Base-by-base conservation (phyloP, 2,113 vertebrate species). In the Scatophagus argus region DNA sequence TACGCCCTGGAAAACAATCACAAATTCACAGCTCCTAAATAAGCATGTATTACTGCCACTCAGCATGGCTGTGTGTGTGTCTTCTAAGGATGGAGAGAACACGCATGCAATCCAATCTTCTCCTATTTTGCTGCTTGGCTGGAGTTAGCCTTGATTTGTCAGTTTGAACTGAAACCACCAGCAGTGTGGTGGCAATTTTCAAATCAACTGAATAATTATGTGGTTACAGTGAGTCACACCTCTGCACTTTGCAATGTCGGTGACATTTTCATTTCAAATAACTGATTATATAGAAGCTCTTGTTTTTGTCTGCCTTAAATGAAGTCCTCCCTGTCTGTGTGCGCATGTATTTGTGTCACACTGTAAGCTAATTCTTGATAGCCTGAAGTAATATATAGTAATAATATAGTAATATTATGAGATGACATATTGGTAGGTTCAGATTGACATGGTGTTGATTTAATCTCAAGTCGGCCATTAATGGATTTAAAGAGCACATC, bases 1-100 rank as follows among this genome's bases (percentile, higher is more conserved):
- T 88, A 87, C 81, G 88, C 88, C 79, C 74, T 77, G 80, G 82
- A 86, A 89, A 92, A 89, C 86, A 90, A 88, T 90, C 86, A 91
- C 65, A 90, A 79, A 85, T 84, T 88, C 89, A 77, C 85, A 83
- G 85, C 81, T 86, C 81, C 84, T 77, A 79, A 90, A 81, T 87
- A 88, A 81, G 62, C 23, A 43, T 73, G 77, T 83, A 78, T 86
- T 83, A 87, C 84, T 91, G 82, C 80, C 47, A 17, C 87, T 74
- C 81, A 87, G 83, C 87, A 77, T 77, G 90, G 72, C 74, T 87
- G 88, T 87, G 83, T 88, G 81, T 86, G 49, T 64, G 49, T 88
- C 79, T 85, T 70, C 75, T 75, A 67, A 89, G 75, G 82, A 85
- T 25, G 78, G 64, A 80, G 63, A 60, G 72, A 61, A 67, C 61